phyloP scores from a whole-genome alignment of 2,797 vertebrate species.

The Atherinosoma microstoma region DNA sequence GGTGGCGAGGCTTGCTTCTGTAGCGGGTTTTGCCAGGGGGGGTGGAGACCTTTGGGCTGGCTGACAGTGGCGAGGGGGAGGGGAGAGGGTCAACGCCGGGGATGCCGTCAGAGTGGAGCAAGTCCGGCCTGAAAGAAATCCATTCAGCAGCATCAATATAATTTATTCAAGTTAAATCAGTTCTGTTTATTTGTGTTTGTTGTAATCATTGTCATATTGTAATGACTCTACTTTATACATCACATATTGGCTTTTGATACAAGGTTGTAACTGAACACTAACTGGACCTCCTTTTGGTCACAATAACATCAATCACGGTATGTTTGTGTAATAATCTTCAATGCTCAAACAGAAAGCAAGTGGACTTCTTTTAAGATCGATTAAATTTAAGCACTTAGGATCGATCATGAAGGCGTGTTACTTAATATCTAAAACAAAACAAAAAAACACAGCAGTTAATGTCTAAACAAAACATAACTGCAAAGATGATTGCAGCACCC shows the following conservation, averaged over 20 bases:
- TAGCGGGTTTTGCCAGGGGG: constrained; percentile 92
- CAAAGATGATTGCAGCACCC: not conserved
- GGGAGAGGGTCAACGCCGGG: constrained; percentile 88
- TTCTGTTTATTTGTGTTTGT: not conserved
- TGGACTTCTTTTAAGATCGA: not conserved
- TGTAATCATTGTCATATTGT: not conserved
- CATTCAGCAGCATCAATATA: constrained; percentile 8
- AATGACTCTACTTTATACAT: not conserved
- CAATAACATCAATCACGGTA: not conserved
- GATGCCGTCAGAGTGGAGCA: constrained; percentile 94
- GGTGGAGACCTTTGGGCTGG: constrained; percentile 94
- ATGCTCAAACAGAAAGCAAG: not conserved
- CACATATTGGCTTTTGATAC: not conserved
- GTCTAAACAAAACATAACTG: not conserved
- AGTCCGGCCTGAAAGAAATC: constrained; percentile 87
- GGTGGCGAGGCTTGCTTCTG: constrained; percentile 95
- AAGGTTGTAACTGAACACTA: not conserved
- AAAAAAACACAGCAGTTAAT: too few species aligned
- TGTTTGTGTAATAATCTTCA: not conserved
- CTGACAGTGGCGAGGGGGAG: constrained; percentile 89
- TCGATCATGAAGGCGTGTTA: not conserved
- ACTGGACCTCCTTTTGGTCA: not conserved
- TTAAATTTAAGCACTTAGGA: not conserved
- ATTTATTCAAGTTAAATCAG: not conserved
- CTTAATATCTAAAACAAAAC: not conserved